These are phyloP conservation scores for Octopus bimaculoides DNA, from an alignment of 1,140 invertebrate species.

Conservation along the genomic window DNA sequence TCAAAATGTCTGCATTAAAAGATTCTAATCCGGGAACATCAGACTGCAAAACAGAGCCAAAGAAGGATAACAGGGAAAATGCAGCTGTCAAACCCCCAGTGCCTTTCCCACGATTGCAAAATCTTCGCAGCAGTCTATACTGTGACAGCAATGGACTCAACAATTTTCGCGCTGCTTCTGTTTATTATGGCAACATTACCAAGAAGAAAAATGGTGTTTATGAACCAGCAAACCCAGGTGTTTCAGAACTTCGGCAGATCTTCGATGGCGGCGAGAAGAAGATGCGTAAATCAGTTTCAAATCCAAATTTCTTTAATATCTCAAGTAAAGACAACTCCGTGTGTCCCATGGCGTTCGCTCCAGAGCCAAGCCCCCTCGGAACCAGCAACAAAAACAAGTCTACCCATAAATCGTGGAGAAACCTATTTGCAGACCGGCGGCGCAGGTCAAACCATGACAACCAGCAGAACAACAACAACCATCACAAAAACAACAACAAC, in stretches of 20 bases:
- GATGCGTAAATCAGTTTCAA: conserved; percentile 43
- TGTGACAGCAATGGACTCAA: conserved; percentile 6
- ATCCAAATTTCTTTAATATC: conserved; percentile 49
- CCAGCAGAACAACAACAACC: background rate
- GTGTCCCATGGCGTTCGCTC: background rate
- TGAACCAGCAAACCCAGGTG: conserved; percentile 30
- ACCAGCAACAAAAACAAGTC: background rate
- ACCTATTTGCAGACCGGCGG: background rate
- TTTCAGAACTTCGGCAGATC: conserved; percentile 36
- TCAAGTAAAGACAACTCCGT: conserved; percentile 36
- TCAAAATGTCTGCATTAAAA: conserved; percentile 25
- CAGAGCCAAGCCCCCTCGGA: background rate
- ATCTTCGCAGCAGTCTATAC: conserved; percentile 35
- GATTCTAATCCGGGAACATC: conserved; percentile 16
- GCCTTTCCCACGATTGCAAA: conserved; percentile 40
- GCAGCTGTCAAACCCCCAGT: conserved; percentile 28
- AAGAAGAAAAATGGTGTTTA: conserved; percentile 26
- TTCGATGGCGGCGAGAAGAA: conserved; percentile 30
- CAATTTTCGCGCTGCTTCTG: conserved; percentile 28
- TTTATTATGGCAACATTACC: conserved; percentile 37
- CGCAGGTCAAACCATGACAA: background rate
- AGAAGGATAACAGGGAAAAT: conserved; percentile 15
- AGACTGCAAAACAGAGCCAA: conserved; percentile 17
- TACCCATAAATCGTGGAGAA: background rate
- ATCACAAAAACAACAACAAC: background rate